These are phyloP conservation scores for Hydractinia echinata DNA, from an alignment of 30 jellyfish, hydroid and myxozoan species.

Conservation along the genomic window DNA sequence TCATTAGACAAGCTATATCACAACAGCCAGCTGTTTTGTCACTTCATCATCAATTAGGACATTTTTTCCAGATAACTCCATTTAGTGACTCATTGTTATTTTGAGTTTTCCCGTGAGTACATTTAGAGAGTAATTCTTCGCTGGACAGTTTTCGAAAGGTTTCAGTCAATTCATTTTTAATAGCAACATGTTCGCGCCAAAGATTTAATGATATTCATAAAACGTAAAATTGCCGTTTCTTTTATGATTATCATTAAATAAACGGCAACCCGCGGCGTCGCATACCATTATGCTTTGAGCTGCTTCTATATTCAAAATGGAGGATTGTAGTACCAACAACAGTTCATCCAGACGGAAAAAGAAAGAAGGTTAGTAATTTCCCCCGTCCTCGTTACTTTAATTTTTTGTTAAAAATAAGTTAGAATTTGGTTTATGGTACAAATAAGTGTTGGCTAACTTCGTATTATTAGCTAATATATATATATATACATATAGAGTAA, in stretches of 20 bases:
- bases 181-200: slow-evolving; percentile 8
- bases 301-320: not conserved
- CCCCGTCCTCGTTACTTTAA: not conserved
- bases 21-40: too few relatives aligned
- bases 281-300: not conserved
- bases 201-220: not conserved
- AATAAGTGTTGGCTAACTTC: too few relatives aligned
- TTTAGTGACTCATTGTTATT: too few relatives aligned
- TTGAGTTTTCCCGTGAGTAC: too few relatives aligned
- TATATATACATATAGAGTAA: too few relatives aligned
- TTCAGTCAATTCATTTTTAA: too few relatives aligned
- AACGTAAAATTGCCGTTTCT: not conserved
- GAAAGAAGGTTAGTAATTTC: not conserved
- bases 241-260: not conserved
- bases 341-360: not conserved
- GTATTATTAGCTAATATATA: too few relatives aligned
- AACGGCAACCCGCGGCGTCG: not conserved
- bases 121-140: too few relatives aligned
- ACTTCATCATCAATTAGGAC: too few relatives aligned
- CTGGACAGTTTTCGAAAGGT: too few relatives aligned
- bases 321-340: not conserved
- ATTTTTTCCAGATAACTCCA: too few relatives aligned
- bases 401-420: not conserved
- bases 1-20: too few relatives aligned
- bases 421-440: not conserved